Evolutionary conservation across 2,113 vertebrate genomes (phyloP), one percentile per base, ranked within the genome.

Genomic region (Uria lomvia): DNA sequence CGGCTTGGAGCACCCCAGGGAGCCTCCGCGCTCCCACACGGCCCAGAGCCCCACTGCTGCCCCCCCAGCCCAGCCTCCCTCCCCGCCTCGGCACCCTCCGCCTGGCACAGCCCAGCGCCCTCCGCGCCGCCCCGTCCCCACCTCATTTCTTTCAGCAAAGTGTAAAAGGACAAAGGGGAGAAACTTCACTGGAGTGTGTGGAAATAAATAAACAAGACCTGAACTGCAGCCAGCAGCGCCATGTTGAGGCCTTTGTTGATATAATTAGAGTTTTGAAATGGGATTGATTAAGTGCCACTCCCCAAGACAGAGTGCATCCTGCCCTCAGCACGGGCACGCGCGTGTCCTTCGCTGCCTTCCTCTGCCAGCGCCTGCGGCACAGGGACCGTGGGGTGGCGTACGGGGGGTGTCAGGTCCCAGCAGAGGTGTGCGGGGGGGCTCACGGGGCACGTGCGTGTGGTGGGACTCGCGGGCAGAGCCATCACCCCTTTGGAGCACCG

Each of bases 281-380:
- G 45, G 36, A 96, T 96, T 90, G 96, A 97, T 96, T 65, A 95
- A 95, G 92, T 63, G 96, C 92, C 95, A 49, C 92, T 96, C 91
- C 95, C 92, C 56, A 70, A 94, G 88, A 90, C 26, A 50, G 84
- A 94, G 80, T 45, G 74, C 78, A 43, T 91, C 94, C 94, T 73
- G 88, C 83, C 92, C 86, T 52, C 58, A 3, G 92, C 79, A 4
- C 20, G 3, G 9, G 63, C 73, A 32, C 11, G 5, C 4, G 34
- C 7, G 8, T 21, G 90, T 73, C 81, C 67, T 83, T 70, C 0
- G 1, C 20, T 8, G 60, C 17, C 8, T 38, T 26, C 79, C 70
- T 70, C 52, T 15, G 76, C 60, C 76, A 12, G 84, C 3, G 1
- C 42, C 36, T 9, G 58, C 5, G 2, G 52, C 43, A 9, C 38